phyloP scores from a whole-genome alignment of 1,140 invertebrate genomes.

The Calliopsis andreniformis region DNA sequence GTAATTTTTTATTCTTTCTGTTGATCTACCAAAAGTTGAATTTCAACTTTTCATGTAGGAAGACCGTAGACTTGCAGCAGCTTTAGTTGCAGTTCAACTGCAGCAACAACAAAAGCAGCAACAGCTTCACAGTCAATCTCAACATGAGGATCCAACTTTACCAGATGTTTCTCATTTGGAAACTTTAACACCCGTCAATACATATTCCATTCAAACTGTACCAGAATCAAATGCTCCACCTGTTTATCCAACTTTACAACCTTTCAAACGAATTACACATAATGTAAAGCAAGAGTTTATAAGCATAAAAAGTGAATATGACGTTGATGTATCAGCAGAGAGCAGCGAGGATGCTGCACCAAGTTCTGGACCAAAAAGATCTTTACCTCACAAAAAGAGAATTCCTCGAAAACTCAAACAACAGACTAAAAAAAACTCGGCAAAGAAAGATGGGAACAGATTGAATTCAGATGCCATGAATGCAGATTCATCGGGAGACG shows the following conservation, averaged over 20 bases:
- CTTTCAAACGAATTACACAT: constrained; percentile 72
- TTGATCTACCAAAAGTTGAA: background rate
- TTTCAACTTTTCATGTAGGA: constrained; percentile 71
- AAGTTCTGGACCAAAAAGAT: constrained; percentile 77
- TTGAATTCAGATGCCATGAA: constrained; percentile 48
- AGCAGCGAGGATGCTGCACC: constrained; percentile 75
- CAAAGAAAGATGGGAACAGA: constrained; percentile 65
- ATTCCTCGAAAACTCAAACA: constrained; percentile 83
- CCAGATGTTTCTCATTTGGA: constrained; percentile 76
- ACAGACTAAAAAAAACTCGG: constrained; percentile 70
- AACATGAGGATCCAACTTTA: constrained; percentile 71
- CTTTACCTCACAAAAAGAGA: constrained; percentile 83
- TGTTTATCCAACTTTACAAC: constrained; percentile 70
- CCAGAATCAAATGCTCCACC: constrained; percentile 68
- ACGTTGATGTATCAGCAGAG: constrained; percentile 75
- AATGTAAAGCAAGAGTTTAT: constrained; percentile 77
- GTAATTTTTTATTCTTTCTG: constrained; percentile 55
- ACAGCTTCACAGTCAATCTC: constrained; percentile 70
- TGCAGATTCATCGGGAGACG: constrained; percentile 20
- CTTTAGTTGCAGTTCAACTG: constrained; percentile 81
- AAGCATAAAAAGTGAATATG: constrained; percentile 78
- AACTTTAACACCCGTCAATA: constrained; percentile 72
- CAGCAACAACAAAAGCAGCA: constrained; percentile 81
- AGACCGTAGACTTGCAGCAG: constrained; percentile 81
- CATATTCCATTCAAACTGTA: constrained; percentile 77